Conservation (phyloP, 2,888 invertebrate genomes). For the Drosophila picticornis region DNA sequence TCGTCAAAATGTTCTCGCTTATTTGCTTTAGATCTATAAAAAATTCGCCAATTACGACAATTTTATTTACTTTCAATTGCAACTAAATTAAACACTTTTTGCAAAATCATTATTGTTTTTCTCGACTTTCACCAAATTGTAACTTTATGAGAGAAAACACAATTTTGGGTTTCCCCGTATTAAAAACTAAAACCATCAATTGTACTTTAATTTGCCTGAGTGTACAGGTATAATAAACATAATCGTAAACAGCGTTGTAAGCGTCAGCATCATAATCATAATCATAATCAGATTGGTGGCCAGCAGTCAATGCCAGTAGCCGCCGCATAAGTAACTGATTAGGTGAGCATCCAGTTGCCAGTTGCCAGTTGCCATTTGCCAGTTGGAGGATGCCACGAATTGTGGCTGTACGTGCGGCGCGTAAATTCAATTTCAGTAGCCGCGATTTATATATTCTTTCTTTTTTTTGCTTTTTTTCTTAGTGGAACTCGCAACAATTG, state of each 20-base stretch:
- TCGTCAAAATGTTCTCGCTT: background rate
- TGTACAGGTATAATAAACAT: slow-evolving; percentile 19
- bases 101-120: background rate
- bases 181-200: background rate
- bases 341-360: slow-evolving; percentile 32
- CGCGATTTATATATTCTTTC: slow-evolving; percentile 14
- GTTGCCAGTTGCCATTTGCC: slow-evolving; percentile 2
- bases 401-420: slow-evolving; percentile 83
- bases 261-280: slow-evolving; percentile 21
- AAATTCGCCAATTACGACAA: too few relatives aligned
- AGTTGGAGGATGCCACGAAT: slow-evolving; percentile 81
- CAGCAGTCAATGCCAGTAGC: slow-evolving; percentile 40
- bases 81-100: background rate
- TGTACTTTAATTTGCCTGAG: background rate
- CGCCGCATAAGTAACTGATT: slow-evolving; percentile 61
- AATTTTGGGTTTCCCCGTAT: background rate
- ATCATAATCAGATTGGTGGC: slow-evolving; percentile 54
- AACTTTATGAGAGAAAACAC: background rate
- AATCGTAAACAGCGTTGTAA: slow-evolving; percentile 37
- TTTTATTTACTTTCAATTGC: background rate
- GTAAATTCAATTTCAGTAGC: slow-evolving; percentile 84
- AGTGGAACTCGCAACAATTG: slow-evolving; percentile 57
- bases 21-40: background rate
- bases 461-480: slow-evolving; percentile 19
- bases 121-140: background rate